Conservation (phyloP, 2,797 vertebrate species). For the Sylvia borin region DNA sequence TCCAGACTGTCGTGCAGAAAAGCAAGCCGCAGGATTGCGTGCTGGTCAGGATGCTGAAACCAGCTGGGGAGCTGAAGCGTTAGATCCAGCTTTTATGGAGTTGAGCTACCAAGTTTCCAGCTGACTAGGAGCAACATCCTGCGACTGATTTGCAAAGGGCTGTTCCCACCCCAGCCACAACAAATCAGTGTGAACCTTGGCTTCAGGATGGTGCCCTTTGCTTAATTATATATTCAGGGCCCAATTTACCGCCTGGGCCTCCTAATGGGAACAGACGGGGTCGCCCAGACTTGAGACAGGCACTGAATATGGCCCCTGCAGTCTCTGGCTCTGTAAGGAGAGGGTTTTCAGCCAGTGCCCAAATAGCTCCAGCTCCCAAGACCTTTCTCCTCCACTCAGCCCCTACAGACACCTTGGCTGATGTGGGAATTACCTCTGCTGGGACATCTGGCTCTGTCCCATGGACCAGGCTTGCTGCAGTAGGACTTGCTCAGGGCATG, state of each 20-base stretch:
- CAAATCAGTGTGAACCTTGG: slow-evolving; percentile 69
- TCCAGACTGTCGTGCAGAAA: slow-evolving; percentile 69
- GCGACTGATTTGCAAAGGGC: slow-evolving; percentile 61
- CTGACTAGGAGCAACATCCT: slow-evolving; percentile 68
- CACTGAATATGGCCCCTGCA: not conserved
- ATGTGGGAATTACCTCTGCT: not conserved
- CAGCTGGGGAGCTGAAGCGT: slow-evolving; percentile 65
- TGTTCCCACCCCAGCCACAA: slow-evolving; percentile 68
- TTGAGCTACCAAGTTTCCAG: slow-evolving; percentile 50
- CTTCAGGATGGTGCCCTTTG: slow-evolving; percentile 67
- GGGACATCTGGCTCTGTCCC: not conserved
- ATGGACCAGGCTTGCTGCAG: not conserved
- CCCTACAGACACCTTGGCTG: not conserved
- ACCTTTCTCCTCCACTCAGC: not conserved
- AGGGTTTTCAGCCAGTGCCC: slow-evolving; percentile 11
- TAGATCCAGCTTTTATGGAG: slow-evolving; percentile 64
- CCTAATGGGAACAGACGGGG: slow-evolving; percentile 61
- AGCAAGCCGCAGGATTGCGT: slow-evolving; percentile 65
- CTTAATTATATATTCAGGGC: slow-evolving; percentile 71
- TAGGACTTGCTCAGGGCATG: not conserved
- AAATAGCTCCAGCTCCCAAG: not conserved
- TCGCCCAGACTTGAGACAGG: slow-evolving; percentile 53
- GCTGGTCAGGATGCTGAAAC: slow-evolving; percentile 67
- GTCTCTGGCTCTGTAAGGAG: slow-evolving; percentile 7
- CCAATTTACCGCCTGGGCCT: slow-evolving; percentile 60